These are phyloP conservation scores for Pelagia noctiluca DNA, from an alignment of 30 jellyfish, hydroid and myxozoan species.

Conservation along the genomic window DNA sequence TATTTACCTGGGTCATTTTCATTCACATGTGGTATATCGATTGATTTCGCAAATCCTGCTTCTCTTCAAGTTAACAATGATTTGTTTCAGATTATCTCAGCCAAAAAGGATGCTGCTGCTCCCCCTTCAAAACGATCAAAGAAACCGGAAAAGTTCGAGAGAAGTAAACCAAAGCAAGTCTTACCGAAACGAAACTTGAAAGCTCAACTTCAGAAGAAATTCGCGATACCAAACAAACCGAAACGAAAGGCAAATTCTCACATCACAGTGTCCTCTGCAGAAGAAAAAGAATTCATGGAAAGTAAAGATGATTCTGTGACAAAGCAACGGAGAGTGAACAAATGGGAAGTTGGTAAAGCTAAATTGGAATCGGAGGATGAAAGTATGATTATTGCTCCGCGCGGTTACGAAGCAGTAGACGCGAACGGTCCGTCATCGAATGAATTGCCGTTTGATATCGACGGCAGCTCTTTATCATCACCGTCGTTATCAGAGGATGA, in stretches of 20 bases:
- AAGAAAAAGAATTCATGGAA: not conserved
- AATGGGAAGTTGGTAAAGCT: not conserved
- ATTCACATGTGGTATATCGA: too few species aligned
- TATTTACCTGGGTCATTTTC: too few species aligned
- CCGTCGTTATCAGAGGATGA: constrained; percentile 89
- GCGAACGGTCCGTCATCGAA: constrained; percentile 17
- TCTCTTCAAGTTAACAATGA: too few species aligned
- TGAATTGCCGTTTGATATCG: constrained; percentile 47
- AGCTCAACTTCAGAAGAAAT: constrained; percentile 89
- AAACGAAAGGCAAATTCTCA: constrained; percentile 56
- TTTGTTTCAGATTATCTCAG: constrained; percentile 30
- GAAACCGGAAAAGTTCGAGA: constrained; percentile 47
- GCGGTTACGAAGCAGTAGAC: constrained; percentile 1
- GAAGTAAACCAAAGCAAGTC: constrained; percentile 23
- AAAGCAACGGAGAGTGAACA: too few species aligned
- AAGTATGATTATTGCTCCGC: not conserved
- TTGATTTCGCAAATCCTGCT: too few species aligned
- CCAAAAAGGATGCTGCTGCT: constrained; percentile 45
- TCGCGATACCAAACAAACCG: constrained; percentile 83
- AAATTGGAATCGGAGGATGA: not conserved
- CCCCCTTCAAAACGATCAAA: constrained; percentile 39
- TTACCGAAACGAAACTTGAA: constrained; percentile 59
- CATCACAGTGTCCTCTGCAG: constrained; percentile 10
- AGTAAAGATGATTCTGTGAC: not conserved
- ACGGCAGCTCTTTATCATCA: constrained; percentile 75